Base-by-base conservation (phyloP, 2,888 invertebrate genomes). In the Herminia tarsipennalis region DNA sequence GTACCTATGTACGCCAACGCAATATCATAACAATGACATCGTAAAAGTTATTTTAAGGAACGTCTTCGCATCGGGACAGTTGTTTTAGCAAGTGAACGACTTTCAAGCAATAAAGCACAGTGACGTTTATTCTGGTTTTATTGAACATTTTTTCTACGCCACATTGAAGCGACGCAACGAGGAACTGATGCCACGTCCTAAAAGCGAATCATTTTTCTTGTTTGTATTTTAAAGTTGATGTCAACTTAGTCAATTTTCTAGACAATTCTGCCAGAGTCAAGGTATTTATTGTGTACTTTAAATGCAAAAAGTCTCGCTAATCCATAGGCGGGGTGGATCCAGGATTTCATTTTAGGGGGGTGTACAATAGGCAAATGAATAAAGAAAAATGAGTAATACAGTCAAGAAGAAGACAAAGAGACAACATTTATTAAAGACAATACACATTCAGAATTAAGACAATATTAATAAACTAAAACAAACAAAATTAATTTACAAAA, bases 31-130 rank as follows among this genome's bases (percentile, higher is more conserved):
- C 55, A 67, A 59, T 20, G 27, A 43, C 50, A 30, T 72, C 72
- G 70, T 80, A 81, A 80, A 79, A 75, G 67, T 63, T 68, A 76
- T 78, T 80, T 74, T 74, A 71, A 73, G 64, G 71, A 65, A 78
- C 73, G 69, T 75, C 70, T 70, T 73, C 70, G 70, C 66, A 68
- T 66, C 58, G 68, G 67, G 65, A 69, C 68, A 73, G 70, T 70
- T 76, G 70, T 76, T 75, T 66, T 66, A 71, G 66, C 64, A 62
- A 73, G 63, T 60, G 74, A 83, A 83, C 76, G 78, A 73, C 80
- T 84, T 84, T 83, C 84, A 65, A 73, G 78, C 79, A 78, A 86
- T 87, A 86, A 87, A 86, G 77, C 81, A 78, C 76, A 66, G 73
- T 76, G 74, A 74, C 76, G 67, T 76, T 81, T 75, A 76, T 66